These are phyloP conservation scores for Silurus asotus DNA, from an alignment of 2,113 vertebrate genomes.

Conservation along the genomic window DNA sequence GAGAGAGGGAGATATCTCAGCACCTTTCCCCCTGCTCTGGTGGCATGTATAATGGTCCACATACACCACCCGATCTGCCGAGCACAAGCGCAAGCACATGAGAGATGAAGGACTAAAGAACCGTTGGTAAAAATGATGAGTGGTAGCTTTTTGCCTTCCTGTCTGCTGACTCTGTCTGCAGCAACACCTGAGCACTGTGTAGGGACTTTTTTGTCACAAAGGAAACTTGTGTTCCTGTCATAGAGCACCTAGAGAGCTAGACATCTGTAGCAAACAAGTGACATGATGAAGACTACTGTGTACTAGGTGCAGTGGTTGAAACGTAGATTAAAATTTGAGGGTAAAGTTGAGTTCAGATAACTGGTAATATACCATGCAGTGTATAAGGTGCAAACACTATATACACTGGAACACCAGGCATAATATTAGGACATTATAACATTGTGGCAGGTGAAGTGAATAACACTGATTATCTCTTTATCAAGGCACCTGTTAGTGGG, in stretches of 20 bases:
- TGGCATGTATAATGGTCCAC: conserved; percentile 38
- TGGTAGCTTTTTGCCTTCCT: neutral
- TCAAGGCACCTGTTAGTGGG: too few relatives aligned
- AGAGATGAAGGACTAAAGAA: neutral
- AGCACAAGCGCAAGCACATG: neutral
- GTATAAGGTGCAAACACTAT: too few relatives aligned
- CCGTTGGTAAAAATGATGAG: conserved; percentile 2
- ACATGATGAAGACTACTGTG: neutral
- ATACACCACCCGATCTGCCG: conserved; percentile 16
- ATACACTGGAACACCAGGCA: too few relatives aligned
- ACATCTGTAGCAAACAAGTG: neutral
- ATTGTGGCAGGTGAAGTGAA: too few relatives aligned
- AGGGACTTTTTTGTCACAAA: neutral
- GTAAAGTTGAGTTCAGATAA: neutral
- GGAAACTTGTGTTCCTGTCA: conserved; percentile 13
- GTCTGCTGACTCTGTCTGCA: conserved; percentile 28
- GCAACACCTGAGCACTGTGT: conserved; percentile 13
- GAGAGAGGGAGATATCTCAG: neutral
- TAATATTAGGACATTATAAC: too few relatives aligned
- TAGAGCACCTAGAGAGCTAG: neutral
- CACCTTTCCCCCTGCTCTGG: conserved; percentile 25
- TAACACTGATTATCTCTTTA: too few relatives aligned
- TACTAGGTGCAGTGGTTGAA: neutral
- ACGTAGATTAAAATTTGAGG: neutral
- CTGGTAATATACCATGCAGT: neutral